These are phyloP conservation scores for Bombus terrestris DNA, from an alignment of 1,140 invertebrate species.

Conservation along the genomic window DNA sequence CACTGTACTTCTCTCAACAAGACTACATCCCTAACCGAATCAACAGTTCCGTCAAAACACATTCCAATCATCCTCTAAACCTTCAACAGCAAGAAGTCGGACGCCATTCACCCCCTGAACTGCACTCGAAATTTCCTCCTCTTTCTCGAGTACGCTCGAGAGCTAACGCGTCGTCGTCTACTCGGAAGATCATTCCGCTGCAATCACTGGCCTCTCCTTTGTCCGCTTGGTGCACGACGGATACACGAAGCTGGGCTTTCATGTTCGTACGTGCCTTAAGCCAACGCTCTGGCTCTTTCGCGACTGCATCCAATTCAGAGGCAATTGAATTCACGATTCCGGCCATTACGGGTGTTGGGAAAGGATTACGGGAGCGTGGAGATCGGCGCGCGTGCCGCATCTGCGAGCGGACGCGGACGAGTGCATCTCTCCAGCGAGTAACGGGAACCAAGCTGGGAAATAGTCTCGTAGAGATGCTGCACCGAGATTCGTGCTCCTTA, in stretches of 20 bases:
- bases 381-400: slow-evolving; percentile 22
- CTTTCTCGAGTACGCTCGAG: background rate
- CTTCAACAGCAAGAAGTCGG: background rate
- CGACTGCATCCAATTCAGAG: slow-evolving; percentile 73
- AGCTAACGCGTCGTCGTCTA: slow-evolving; percentile 49
- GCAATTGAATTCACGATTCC: slow-evolving; percentile 81
- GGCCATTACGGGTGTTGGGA: slow-evolving; percentile 80
- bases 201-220: slow-evolving; percentile 40
- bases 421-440: slow-evolving; percentile 1
- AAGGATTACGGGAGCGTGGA: slow-evolving; percentile 76
- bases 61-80: background rate
- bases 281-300: slow-evolving; percentile 54
- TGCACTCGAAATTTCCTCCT: too few relatives aligned
- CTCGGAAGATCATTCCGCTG: slow-evolving; percentile 56
- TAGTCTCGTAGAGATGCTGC: slow-evolving; percentile 8
- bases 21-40: background rate
- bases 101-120: too few relatives aligned
- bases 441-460: slow-evolving; percentile 3
- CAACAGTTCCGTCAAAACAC: background rate
- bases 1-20: background rate
- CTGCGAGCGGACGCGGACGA: slow-evolving; percentile 29
- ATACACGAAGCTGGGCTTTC: slow-evolving; percentile 57
- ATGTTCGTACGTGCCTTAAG: slow-evolving; percentile 64
- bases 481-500: background rate
- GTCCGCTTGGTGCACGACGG: slow-evolving; percentile 50